phyloP scores from a whole-genome alignment of 2,797 vertebrate species.

The Micropoecilia bifurca region DNA sequence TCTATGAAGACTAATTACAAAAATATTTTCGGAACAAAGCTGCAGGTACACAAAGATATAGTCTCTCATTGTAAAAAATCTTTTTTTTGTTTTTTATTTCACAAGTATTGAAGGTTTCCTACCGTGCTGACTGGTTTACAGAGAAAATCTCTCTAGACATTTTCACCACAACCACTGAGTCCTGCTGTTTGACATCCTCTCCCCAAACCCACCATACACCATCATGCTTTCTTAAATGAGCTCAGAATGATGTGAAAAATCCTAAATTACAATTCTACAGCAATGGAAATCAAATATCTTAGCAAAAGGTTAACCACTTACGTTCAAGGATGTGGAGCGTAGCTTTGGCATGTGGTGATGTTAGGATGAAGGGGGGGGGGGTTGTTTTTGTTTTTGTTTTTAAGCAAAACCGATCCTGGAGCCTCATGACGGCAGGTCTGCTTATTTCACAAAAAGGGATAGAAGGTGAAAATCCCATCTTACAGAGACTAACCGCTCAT shows the following conservation, averaged over 20 bases:
- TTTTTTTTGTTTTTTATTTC: slow-evolving; percentile 19
- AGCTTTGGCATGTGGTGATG: slow-evolving; percentile 1
- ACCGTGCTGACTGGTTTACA: slow-evolving; percentile 15
- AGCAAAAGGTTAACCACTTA: slow-evolving; percentile 8
- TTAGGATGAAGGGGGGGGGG: slow-evolving; percentile 6
- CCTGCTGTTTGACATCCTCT: background rate
- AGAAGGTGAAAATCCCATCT: slow-evolving; percentile 52
- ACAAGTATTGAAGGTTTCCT: slow-evolving; percentile 33
- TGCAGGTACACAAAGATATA: slow-evolving; percentile 47
- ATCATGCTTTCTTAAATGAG: slow-evolving; percentile 17
- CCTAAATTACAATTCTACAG: background rate
- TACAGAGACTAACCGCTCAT: slow-evolving; percentile 55
- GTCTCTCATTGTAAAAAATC: slow-evolving; percentile 31
- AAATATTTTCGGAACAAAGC: slow-evolving; percentile 54
- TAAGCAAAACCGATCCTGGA: slow-evolving; percentile 19
- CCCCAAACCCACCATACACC: background rate
- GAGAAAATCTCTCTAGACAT: slow-evolving; percentile 12
- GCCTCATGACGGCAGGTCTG: slow-evolving; percentile 41
- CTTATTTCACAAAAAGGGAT: slow-evolving; percentile 73
- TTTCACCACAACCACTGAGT: slow-evolving; percentile 1
- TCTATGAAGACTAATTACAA: slow-evolving; percentile 42
- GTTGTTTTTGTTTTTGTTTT: background rate
- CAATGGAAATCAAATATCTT: background rate
- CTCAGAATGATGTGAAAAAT: background rate
- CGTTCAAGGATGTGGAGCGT: background rate